These are phyloP conservation scores for Leucania comma DNA, from an alignment of 2,888 invertebrate species.

Conservation along the genomic window DNA sequence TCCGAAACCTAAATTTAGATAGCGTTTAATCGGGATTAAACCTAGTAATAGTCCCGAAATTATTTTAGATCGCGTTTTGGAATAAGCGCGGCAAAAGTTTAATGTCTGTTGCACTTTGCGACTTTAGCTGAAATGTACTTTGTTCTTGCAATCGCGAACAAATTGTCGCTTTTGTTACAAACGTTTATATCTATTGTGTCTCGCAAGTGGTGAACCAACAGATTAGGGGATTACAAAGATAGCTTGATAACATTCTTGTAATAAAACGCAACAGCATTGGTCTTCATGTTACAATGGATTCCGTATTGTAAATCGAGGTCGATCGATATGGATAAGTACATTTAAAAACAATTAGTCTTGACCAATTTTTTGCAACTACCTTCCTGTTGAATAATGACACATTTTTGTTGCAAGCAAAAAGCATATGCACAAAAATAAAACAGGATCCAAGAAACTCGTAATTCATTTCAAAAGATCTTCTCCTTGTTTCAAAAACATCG, in stretches of 20 bases:
- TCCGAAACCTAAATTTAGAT: too few relatives aligned
- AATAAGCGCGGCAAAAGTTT: too few relatives aligned
- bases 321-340: constrained; percentile 16
- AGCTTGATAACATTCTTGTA: constrained; percentile 52
- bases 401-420: neutral
- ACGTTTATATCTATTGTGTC: constrained; percentile 28
- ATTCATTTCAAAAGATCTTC: constrained; percentile 9
- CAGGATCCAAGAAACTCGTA: neutral
- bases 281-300: constrained; percentile 19
- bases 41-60: too few relatives aligned
- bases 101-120: constrained; percentile 25
- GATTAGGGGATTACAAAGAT: constrained; percentile 56
- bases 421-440: neutral
- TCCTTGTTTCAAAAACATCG: constrained; percentile 9
- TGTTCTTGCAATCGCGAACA: constrained; percentile 34
- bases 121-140: constrained; percentile 21
- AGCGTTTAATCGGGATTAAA: too few relatives aligned
- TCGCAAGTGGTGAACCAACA: constrained; percentile 20
- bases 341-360: constrained; percentile 8
- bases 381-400: neutral
- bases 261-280: constrained; percentile 34
- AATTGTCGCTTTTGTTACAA: constrained; percentile 34
- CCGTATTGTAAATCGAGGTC: constrained; percentile 29
- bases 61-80: too few relatives aligned
- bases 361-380: neutral